phyloP scores from a whole-genome alignment of 2,113 vertebrate genomes.

The Heptranchias perlo region DNA sequence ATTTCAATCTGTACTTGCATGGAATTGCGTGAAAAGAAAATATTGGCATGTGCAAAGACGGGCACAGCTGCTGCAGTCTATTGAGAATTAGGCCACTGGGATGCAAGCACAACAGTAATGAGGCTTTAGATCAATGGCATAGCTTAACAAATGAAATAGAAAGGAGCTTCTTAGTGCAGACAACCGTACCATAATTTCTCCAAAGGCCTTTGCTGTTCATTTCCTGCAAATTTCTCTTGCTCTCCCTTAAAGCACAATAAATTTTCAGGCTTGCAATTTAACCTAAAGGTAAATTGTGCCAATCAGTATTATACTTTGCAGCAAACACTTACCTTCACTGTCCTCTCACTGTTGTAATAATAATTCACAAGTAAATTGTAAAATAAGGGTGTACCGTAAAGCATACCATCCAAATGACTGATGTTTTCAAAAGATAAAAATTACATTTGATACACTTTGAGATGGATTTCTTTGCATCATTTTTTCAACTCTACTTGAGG shows the following conservation, averaged over 20 bases:
- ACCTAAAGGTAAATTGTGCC: background rate
- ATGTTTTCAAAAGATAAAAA: background rate
- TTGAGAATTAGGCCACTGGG: background rate
- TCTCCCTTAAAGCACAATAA: background rate
- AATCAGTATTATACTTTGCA: background rate
- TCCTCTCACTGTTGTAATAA: background rate
- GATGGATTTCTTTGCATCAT: background rate
- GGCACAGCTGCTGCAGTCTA: background rate
- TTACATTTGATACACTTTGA: background rate
- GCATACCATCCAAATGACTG: no score
- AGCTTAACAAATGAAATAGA: background rate
- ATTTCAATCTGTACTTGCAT: constrained; percentile 2
- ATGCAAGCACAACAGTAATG: background rate
- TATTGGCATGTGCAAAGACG: background rate
- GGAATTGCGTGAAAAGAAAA: background rate
- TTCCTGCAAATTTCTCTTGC: background rate
- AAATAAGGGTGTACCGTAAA: background rate
- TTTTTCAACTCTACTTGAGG: background rate
- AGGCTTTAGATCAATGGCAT: background rate
- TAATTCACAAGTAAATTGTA: background rate
- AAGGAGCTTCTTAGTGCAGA: background rate
- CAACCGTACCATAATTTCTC: background rate
- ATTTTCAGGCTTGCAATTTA: background rate
- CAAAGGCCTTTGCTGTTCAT: background rate
- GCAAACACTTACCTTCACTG: background rate